Evolutionary conservation across 2,113 vertebrate genomes (phyloP).

Genomic region (Ophiodon elongatus): DNA sequence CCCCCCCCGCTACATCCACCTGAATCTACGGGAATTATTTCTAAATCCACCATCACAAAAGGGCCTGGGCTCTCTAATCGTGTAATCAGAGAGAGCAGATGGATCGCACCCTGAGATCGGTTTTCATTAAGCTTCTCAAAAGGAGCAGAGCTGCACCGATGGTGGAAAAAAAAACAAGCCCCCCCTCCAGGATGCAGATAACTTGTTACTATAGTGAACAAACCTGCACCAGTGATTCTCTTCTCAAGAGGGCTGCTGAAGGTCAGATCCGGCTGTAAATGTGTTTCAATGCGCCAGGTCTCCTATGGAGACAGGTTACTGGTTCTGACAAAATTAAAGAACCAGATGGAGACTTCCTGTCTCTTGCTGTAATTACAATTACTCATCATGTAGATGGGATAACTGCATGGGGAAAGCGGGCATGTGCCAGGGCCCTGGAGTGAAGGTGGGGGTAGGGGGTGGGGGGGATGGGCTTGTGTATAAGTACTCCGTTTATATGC

Average conservation of each 20-base stretch:
- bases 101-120: conserved; percentile 34
- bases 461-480: no score
- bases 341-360: conserved; percentile 45
- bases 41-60: neutral
- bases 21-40: neutral
- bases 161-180: neutral
- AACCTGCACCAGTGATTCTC: conserved; percentile 6
- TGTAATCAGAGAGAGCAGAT: conserved; percentile 53
- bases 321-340: conserved; percentile 38
- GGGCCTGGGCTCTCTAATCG: conserved; percentile 35
- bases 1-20: no score
- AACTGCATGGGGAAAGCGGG: neutral
- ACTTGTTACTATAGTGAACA: neutral
- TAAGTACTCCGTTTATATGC: no score
- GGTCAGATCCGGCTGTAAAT: conserved; percentile 38
- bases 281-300: conserved; percentile 49
- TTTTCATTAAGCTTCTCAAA: conserved; percentile 46
- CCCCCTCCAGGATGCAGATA: neutral
- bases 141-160: conserved; percentile 28
- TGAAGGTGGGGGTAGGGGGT: neutral
- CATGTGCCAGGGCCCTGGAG: neutral
- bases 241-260: neutral
- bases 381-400: conserved; percentile 2
- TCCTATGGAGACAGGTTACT: conserved; percentile 16
- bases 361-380: conserved; percentile 42